Percentiles rank a stretch among this genome's conserved stretches.
These are phyloP conservation scores for Loriculus beryllinus DNA, from an alignment of 2,797 vertebrate genomes.

Conservation along the genomic window DNA sequence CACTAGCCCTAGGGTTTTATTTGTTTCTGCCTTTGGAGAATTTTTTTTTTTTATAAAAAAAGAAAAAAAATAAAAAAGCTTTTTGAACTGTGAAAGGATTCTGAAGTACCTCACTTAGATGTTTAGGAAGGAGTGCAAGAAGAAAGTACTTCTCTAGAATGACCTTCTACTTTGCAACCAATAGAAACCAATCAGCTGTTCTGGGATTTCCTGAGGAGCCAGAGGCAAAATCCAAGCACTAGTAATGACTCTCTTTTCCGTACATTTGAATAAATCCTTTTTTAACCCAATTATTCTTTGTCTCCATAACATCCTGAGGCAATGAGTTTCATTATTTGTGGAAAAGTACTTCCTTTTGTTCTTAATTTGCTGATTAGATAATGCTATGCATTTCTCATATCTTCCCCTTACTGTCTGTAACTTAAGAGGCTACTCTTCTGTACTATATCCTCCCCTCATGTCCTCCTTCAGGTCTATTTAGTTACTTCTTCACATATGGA, in stretches of 20 bases:
- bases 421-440: background rate
- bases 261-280: background rate
- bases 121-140: background rate
- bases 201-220: background rate
- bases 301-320: background rate
- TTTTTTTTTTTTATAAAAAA: too few species aligned
- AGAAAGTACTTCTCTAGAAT: background rate
- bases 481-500: background rate
- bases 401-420: background rate
- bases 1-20: background rate
- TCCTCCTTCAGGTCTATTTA: background rate
- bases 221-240: background rate
- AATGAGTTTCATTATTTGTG: background rate
- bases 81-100: background rate
- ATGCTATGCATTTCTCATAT: background rate
- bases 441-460: background rate
- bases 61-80: background rate
- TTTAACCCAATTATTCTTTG: background rate
- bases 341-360: slow-evolving; percentile 2
- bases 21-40: background rate
- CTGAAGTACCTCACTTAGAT: background rate
- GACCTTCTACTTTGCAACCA: background rate
- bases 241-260: background rate
- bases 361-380: background rate
- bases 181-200: background rate